These are phyloP conservation scores for Diachasma alloeum DNA, from an alignment of 1,140 invertebrate species.

Conservation along the genomic window DNA sequence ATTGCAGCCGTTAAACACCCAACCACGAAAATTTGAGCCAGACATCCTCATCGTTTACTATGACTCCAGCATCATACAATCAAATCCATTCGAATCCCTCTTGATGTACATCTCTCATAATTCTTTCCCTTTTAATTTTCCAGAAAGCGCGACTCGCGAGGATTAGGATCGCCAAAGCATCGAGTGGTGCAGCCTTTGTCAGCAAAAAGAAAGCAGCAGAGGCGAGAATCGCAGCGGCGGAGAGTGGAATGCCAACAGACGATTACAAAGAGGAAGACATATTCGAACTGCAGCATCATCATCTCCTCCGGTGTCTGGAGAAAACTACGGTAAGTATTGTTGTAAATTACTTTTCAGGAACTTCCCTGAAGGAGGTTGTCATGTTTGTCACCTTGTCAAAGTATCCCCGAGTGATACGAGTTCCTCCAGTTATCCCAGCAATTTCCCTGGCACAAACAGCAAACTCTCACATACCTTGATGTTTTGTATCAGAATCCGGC, in stretches of 20 bases:
- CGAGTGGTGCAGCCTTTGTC: constrained; percentile 98
- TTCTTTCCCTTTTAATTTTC: constrained; percentile 52
- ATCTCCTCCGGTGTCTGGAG: constrained; percentile 95
- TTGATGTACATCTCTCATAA: background rate
- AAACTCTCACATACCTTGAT: background rate
- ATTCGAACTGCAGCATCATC: constrained; percentile 99
- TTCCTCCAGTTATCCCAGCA: background rate
- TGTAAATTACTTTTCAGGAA: background rate
- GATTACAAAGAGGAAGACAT: constrained; percentile 95
- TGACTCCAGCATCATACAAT: too few species aligned
- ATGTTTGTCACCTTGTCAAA: background rate
- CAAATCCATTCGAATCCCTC: too few species aligned
- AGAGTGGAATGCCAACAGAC: constrained; percentile 88
- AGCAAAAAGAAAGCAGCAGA: constrained; percentile 99
- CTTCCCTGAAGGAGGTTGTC: constrained; percentile 31
- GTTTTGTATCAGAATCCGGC: background rate
- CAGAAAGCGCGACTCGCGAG: constrained; percentile 98
- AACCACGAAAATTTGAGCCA: too few species aligned
- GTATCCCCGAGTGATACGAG: background rate
- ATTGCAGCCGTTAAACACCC: too few species aligned
- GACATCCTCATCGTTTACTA: too few species aligned
- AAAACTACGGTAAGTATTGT: constrained; percentile 86
- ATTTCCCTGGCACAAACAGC: background rate
- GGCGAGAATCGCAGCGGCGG: constrained; percentile 88
- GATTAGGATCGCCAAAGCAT: constrained; percentile 98